Evolutionary conservation across 2,797 vertebrate genomes (phyloP), one percentile per base, ranked within the genome.

Genomic region (Cynodonichthys magdalenae): DNA sequence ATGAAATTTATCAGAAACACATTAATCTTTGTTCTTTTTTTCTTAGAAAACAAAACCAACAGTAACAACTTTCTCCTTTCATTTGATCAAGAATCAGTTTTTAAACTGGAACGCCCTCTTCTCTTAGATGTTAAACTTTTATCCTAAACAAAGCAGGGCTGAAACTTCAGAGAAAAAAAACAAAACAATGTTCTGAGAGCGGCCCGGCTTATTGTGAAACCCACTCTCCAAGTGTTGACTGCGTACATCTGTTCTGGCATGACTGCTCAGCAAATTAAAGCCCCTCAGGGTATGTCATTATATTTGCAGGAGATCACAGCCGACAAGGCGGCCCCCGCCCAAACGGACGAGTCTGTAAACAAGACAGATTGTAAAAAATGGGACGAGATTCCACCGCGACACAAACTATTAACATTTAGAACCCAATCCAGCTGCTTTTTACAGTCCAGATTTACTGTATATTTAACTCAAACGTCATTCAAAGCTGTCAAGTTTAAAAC

Each of bases 231-330:
- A 44, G 41, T 24, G 41, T 24, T 53, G 42, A 29, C 36, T 44
- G 27, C 15, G 2, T 41, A 18, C 1, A 31, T 76, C 55, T 65
- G 70, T 53, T 48, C 19, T 71, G 61, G 46, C 69, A 49, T 0
- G 56, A 62, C 47, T 54, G 6, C 67, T 28, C 27, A 24, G 53
- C 51, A 60, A 70, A 54, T 65, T 49, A 51, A 66, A 69, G 63
- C 47, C 39, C 69, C 53, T 41, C 1, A 5, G 12, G 61, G 60
- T 18, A 7, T 53, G 66, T 71, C 57, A 61, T 74, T 67, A 63
- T 46, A 71, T 72, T 54, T 49, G 15, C 41, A 48, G 42, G 52
- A 63, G 68, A 72, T 71, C 44, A 50, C 39, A 76, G 67, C 48
- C 52, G 62, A 74, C 55, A 63, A 53, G 45, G 19, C 20, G 1